A percentile compares a stretch with the other conserved stretches of the same genome.
phyloP scores from a whole-genome alignment of 2,888 invertebrate species.

The Lymantria monacha region DNA sequence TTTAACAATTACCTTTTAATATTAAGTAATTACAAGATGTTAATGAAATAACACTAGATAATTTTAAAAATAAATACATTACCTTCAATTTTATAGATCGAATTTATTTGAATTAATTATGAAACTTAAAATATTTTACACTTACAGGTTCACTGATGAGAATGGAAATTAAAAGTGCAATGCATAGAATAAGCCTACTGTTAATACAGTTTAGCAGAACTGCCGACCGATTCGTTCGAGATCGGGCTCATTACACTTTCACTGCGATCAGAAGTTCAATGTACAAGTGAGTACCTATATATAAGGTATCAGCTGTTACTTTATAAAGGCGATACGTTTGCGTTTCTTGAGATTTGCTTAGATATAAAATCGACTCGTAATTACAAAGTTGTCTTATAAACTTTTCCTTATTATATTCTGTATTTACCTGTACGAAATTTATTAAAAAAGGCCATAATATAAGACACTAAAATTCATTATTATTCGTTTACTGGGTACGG shows the following conservation, averaged over 20 bases:
- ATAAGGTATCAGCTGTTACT: slow-evolving; percentile 25
- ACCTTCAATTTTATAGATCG: no score
- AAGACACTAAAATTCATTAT: no score
- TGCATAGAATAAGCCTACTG: slow-evolving; percentile 23
- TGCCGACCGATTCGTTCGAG: slow-evolving; percentile 17
- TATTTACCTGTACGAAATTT: no score
- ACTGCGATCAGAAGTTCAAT: slow-evolving; percentile 43
- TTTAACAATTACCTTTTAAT: no score
- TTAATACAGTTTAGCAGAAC: slow-evolving; percentile 17
- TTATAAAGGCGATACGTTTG: background rate
- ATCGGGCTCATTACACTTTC: slow-evolving; percentile 36
- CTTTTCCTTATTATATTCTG: no score
- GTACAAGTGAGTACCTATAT: slow-evolving; percentile 38
- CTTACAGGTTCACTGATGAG: slow-evolving; percentile 3
- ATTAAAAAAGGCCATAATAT: no score
- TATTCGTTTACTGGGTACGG: no score
- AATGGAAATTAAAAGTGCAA: slow-evolving; percentile 30
- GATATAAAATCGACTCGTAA: slow-evolving; percentile 8
- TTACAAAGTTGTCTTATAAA: background rate
- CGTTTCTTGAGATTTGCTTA: no score
- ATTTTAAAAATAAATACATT: no score
- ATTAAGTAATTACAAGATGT: no score
- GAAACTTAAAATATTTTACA: no score
- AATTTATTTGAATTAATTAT: no score
- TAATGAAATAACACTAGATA: slow-evolving; percentile 8